Conservation (phyloP, 2,888 invertebrate genomes). For the Aplocera efformata region DNA sequence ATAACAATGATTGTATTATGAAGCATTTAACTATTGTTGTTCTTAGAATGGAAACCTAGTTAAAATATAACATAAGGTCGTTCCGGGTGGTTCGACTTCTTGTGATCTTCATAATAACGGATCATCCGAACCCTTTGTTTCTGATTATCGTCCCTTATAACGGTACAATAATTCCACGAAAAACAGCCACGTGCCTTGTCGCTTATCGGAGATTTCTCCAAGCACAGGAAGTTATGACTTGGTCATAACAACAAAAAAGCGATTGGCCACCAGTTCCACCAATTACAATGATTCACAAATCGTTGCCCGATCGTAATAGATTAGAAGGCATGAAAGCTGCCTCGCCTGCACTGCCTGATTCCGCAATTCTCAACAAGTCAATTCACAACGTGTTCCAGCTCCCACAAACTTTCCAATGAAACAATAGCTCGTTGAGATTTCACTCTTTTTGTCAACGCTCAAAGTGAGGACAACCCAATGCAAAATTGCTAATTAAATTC, state of each 20-base stretch:
- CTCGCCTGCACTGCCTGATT: constrained; percentile 49
- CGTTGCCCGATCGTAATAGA: constrained; percentile 28
- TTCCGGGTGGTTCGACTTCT: constrained; percentile 49
- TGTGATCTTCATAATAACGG: constrained; percentile 52
- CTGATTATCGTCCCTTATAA: constrained; percentile 6
- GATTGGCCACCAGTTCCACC: not conserved
- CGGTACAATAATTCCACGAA: constrained; percentile 6
- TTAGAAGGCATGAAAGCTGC: constrained; percentile 41
- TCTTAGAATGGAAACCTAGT: constrained; percentile 15
- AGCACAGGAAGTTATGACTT: constrained; percentile 19
- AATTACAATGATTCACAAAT: constrained; percentile 7
- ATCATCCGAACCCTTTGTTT: constrained; percentile 26
- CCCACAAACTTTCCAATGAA: constrained; percentile 71
- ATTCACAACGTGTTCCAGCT: constrained; percentile 45
- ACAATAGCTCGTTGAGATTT: constrained; percentile 73
- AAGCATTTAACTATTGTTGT: constrained; percentile 27
- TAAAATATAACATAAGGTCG: constrained; percentile 36
- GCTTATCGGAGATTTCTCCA: constrained; percentile 20
- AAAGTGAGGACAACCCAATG: constrained; percentile 44
- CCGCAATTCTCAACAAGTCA: constrained; percentile 58
- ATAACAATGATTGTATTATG: constrained; percentile 23
- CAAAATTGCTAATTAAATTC: constrained; percentile 52
- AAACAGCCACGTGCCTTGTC: constrained; percentile 20
- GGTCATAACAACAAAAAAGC: constrained; percentile 1
- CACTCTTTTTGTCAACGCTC: constrained; percentile 73